A percentile compares a stretch with the other conserved stretches of the same genome.
Evolutionary conservation across 37 sponge, comb jelly and placozoan species (phyloP).

Genomic region (Geodia barretti): DNA sequence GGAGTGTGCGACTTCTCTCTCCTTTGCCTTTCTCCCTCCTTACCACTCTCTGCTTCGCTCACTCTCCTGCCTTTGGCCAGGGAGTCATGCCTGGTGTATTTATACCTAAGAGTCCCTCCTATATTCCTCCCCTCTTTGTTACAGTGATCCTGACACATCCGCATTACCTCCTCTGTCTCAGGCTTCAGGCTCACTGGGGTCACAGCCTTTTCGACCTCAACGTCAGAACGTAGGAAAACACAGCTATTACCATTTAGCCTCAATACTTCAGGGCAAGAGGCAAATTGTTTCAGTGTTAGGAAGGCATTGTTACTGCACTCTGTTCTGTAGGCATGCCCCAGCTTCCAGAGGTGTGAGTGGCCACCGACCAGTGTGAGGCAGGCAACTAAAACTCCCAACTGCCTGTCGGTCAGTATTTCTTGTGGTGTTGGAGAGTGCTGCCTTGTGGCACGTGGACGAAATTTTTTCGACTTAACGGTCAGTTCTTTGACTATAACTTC

Average conservation of each 20-base stretch:
- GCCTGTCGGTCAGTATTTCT: too few species aligned
- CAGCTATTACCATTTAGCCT: neutral
- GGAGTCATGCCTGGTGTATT: too few species aligned
- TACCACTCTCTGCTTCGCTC: neutral
- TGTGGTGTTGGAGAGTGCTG: too few species aligned
- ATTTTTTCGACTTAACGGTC: too few species aligned
- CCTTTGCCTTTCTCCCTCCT: neutral
- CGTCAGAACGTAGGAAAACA: neutral
- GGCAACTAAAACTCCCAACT: neutral
- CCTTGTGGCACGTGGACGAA: too few species aligned
- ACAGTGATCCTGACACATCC: neutral
- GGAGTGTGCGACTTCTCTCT: too few species aligned
- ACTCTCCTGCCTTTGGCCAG: neutral
- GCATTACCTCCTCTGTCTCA: neutral
- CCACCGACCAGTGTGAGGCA: neutral
- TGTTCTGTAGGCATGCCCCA: neutral
- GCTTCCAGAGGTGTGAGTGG: neutral
- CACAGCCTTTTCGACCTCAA: too few species aligned
- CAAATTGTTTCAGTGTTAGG: neutral
- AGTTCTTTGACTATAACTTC: too few species aligned
- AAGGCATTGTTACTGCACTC: neutral
- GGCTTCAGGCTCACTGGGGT: neutral
- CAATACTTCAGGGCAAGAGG: neutral
- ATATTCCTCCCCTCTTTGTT: neutral
- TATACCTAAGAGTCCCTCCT: neutral